Evolutionary conservation across 2,797 vertebrate genomes (phyloP).

Genomic region (Cottoperca gobio): DNA sequence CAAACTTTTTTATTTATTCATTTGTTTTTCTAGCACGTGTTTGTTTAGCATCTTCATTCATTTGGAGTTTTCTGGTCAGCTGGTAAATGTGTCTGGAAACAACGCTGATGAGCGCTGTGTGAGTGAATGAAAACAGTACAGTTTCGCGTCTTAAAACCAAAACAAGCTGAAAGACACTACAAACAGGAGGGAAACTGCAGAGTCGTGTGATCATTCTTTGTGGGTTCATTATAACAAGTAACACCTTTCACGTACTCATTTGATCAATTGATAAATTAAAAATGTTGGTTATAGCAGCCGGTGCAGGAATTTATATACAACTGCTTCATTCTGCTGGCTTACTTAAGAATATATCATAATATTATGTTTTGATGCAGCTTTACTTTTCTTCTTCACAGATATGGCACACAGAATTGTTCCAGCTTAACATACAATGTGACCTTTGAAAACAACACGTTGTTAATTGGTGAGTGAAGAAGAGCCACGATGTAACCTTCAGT

Average conservation of each 20-base stretch:
- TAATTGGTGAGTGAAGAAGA: constrained; percentile 67
- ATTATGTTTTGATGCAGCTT: background rate
- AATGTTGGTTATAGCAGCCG: background rate
- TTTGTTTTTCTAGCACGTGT: background rate
- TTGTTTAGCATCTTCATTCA: background rate
- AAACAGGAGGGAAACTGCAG: background rate
- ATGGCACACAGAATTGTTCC: constrained; percentile 52
- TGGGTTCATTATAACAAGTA: background rate
- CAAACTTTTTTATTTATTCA: too few species aligned
- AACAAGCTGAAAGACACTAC: background rate
- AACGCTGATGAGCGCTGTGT: too few species aligned
- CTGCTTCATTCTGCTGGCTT: background rate
- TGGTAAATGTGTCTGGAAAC: background rate
- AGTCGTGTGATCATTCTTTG: background rate
- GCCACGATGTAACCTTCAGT: background rate
- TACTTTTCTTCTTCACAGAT: constrained; percentile 44
- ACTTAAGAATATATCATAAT: background rate
- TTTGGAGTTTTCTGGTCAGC: background rate
- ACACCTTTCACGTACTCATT: background rate
- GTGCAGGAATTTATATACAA: too few species aligned
- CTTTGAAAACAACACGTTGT: constrained; percentile 72
- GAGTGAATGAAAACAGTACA: background rate
- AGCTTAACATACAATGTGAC: constrained; percentile 60
- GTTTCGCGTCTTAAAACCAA: background rate
- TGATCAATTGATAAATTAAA: background rate